These are phyloP conservation scores for Cephus cinctus DNA, from an alignment of 1,140 invertebrate genomes.

Conservation along the genomic window DNA sequence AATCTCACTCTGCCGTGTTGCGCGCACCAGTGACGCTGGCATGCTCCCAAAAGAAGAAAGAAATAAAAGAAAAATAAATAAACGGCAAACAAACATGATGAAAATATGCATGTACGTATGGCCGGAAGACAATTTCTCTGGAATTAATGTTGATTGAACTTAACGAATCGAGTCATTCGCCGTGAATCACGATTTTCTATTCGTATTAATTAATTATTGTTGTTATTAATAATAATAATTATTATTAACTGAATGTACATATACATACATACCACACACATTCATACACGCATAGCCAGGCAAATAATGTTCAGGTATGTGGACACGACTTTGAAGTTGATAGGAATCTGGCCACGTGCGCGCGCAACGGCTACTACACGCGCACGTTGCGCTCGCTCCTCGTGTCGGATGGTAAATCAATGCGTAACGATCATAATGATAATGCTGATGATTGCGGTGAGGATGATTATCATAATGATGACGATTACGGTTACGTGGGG, in stretches of 20 bases:
- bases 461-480: no score
- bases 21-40: no score
- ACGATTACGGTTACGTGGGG: no score
- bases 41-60: not conserved
- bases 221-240: constrained; percentile 55
- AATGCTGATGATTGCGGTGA: no score
- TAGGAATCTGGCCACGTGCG: constrained; percentile 11
- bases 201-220: constrained; percentile 54
- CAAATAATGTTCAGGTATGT: constrained; percentile 24
- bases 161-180: constrained; percentile 44
- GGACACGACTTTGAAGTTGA: constrained; percentile 10
- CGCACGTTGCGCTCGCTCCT: no score
- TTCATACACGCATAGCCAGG: constrained; percentile 35
- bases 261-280: constrained; percentile 41
- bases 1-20: no score
- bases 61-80: constrained; percentile 4
- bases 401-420: no score
- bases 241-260: constrained; percentile 57
- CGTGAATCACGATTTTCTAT: constrained; percentile 53
- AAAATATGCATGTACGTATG: constrained; percentile 9
- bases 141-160: constrained; percentile 20
- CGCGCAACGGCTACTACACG: no score
- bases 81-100: no score
- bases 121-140: constrained; percentile 8
- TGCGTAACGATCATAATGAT: no score